These are phyloP conservation scores for Acanthurus lineatus DNA, from an alignment of 2,797 vertebrate genomes.

Conservation along the genomic window DNA sequence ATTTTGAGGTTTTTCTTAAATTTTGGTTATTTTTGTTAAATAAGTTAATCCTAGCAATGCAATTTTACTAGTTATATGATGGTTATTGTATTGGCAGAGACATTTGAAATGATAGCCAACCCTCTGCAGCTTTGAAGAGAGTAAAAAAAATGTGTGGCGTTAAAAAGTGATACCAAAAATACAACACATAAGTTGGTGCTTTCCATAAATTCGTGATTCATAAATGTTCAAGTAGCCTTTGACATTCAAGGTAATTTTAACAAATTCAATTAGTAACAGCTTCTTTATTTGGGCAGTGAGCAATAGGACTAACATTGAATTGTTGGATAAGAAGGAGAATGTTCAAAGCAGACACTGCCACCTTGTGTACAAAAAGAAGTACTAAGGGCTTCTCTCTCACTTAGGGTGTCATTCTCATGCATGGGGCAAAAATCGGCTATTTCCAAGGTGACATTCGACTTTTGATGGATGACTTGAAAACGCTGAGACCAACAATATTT, in stretches of 20 bases:
- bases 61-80: no score
- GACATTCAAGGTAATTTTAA: neutral
- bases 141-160: neutral
- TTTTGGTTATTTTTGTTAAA: neutral
- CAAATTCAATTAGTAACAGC: neutral
- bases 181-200: neutral
- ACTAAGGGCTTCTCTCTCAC: constrained; percentile 15
- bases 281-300: neutral
- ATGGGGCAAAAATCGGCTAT: constrained; percentile 96
- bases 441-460: constrained; percentile 98
- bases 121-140: neutral
- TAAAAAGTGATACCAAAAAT: neutral
- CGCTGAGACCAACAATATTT: constrained; percentile 93
- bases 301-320: neutral
- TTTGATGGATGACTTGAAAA: constrained; percentile 97
- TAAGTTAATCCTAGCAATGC: neutral
- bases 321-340: neutral
- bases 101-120: neutral
- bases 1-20: neutral
- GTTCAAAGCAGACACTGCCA: constrained; percentile 16
- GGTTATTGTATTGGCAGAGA: no score
- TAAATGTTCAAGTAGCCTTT: neutral
- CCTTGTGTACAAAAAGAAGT: constrained; percentile 34
- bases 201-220: neutral
- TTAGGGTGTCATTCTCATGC: constrained; percentile 91